Base-by-base conservation (phyloP, 2,888 invertebrate species). In the Brachyptera risi region DNA sequence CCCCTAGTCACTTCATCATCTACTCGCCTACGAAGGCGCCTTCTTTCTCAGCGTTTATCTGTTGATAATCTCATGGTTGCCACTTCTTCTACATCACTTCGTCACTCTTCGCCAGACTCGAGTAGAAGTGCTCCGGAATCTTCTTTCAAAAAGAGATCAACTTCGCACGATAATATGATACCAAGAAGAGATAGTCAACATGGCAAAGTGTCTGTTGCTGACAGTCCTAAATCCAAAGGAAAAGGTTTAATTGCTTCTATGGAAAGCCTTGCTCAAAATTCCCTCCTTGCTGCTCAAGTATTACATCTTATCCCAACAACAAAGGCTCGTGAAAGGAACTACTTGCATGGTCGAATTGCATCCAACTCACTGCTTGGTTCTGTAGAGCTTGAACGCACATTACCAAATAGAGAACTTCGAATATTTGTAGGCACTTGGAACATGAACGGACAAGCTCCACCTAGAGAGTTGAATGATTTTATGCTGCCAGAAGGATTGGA, bases 341-440 rank as follows among this genome's bases (percentile, higher is more conserved):
- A 84, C 73, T 78, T 92, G 2, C 88, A 89, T 72, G 92, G 92
- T 42, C 82, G 88, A 68, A 79, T 91, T 61, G 90, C 90, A 40
- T 86, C 89, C 1, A 87, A 87, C 71, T 88, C 92, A 0, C 75
- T 96, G 42, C 77, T 96, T 47, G 95, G 96, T 0, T 83, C 89
- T 1, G 83, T 85, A 17, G 96, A 97, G 73, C 78, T 97, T 60
- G 88, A 90, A 68, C 86, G 92, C 73, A 88, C 91, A 47, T 84
- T 96, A 69, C 94, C 94, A 1, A 87, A 87, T 69, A 82, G 91
- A 68, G 90, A 92, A 75, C 82, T 95, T 0, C 88, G 85, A 66
- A 85, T 96, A 69, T 95, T 93, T 80, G 87, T 95, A 60, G 95
- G 92, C 4, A 92, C 94, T 23, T 97, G 96, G 96, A 97, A 97